Base-by-base conservation (phyloP, 1,140 invertebrate genomes). In the Monochamus saltuarius region DNA sequence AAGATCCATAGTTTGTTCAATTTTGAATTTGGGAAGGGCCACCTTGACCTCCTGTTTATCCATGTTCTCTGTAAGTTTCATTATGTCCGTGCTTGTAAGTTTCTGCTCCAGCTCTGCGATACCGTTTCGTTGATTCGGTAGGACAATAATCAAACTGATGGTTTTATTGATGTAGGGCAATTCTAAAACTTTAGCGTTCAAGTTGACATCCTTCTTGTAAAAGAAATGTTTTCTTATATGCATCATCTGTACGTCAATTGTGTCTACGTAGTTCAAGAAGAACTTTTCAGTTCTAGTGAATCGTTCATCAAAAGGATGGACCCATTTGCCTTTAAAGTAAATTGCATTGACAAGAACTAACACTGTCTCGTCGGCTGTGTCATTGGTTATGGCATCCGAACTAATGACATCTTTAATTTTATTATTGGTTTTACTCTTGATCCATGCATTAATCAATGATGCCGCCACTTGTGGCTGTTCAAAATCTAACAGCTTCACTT, bases 261-360 rank as follows among this genome's bases (percentile, higher is more conserved):
- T 77, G 14, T 78, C 76, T 0, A 68, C 73, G 7, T 72, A 67
- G 1, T 65, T 65, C 8, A 72, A 34, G 55, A 77, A 51, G 80
- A 68, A 72, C 77, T 71, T 75, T 85, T 89, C 47, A 70, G 69
- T 59, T 72, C 73, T 10, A 69, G 74, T 50, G 43, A 61, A 0
- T 82, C 86, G 1, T 63, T 47, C 2, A 65, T 71, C 62, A 65
- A 90, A 90, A 59, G 81, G 73, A 9, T 75, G 74, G 42, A 78
- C 68, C 88, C 88, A 90, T 14, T 76, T 77, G 38, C 87, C 89
- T 80, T 92, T 94, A 76, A 95, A 95, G 73, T 94, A 92, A 39
- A 95, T 81, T 7, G 91, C 91, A 78, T 94, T 95, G 1, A 92
- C 78, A 1, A 95, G 77, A 6, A 95, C 82, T 17, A 93, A 58